Conservation (phyloP, 2,113 vertebrate genomes). For the Melanotaenia duboulayi region DNA sequence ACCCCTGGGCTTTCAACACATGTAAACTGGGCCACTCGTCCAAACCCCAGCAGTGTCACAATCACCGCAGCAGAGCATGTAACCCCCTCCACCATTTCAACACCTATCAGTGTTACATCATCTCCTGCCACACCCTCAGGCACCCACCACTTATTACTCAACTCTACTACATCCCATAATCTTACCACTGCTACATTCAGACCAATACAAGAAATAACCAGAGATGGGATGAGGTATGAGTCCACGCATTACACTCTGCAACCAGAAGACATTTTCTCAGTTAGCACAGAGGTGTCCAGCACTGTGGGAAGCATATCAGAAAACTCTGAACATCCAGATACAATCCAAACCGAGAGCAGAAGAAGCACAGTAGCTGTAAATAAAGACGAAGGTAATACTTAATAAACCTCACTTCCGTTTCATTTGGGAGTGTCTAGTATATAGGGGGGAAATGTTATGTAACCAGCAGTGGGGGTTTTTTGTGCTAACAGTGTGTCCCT, state of each 20-base stretch:
- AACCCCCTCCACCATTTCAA: slow-evolving; percentile 2
- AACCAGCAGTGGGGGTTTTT: neutral
- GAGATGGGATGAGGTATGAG: neutral
- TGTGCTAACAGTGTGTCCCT: neutral
- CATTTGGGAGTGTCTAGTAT: neutral
- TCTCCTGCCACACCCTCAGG: slow-evolving; percentile 15
- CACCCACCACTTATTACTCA: neutral
- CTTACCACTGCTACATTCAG: neutral
- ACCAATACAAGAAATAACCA: slow-evolving; percentile 3
- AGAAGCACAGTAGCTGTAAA: rapidly evolving
- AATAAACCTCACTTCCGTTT: neutral
- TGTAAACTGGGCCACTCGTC: neutral
- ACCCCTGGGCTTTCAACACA: neutral
- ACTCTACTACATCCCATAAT: neutral
- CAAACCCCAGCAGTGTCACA: neutral
- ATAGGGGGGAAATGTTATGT: neutral
- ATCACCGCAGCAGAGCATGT: slow-evolving; percentile 3
- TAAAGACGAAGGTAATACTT: slow-evolving; percentile 4
- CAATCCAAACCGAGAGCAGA: neutral
- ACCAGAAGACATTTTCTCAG: neutral
- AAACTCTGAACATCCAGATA: neutral
- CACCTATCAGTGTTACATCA: slow-evolving; percentile 12
- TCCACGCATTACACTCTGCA: neutral
- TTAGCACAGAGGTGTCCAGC: neutral
- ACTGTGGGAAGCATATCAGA: neutral